Percentiles rank a stretch among this genome's conserved stretches.
These are phyloP conservation scores for Zaprionus ornatus DNA, from an alignment of 1,140 invertebrate genomes.

Conservation along the genomic window DNA sequence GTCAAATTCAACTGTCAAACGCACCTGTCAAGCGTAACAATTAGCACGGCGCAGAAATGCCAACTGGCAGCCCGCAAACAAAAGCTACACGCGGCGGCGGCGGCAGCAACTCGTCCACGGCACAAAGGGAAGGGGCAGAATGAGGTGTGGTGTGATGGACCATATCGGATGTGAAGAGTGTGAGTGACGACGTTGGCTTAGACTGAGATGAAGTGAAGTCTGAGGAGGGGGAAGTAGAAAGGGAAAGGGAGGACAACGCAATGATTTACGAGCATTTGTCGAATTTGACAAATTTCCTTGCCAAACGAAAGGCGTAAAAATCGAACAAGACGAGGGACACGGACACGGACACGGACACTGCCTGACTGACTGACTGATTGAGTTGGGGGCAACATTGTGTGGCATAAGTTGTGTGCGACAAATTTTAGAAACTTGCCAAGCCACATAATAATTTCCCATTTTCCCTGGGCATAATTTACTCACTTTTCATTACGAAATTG, in stretches of 20 bases:
- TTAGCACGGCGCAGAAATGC: constrained; percentile 63
- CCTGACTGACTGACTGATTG: neutral
- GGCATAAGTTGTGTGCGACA: neutral
- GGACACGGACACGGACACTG: neutral
- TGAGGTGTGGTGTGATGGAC: neutral
- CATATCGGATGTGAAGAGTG: neutral
- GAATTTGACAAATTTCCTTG: constrained; percentile 73
- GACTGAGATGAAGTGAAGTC: constrained; percentile 3
- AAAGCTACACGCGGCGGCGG: constrained; percentile 12
- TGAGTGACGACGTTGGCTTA: constrained; percentile 10
- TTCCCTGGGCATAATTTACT: constrained; percentile 1
- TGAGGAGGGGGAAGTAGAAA: constrained; percentile 24
- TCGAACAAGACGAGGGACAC: constrained; percentile 4
- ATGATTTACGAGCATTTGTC: constrained; percentile 76
- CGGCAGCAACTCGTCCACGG: neutral
- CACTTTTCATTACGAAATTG: constrained; percentile 7
- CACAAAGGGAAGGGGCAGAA: neutral
- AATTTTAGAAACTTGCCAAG: constrained; percentile 20
- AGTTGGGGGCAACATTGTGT: neutral
- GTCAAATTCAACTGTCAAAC: constrained; percentile 77
- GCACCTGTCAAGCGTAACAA: constrained; percentile 79
- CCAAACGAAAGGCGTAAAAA: constrained; percentile 9
- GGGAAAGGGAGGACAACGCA: neutral
- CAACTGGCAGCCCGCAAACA: constrained; percentile 57
- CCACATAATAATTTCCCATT: constrained; percentile 3